Evolutionary conservation across 2,797 vertebrate genomes (phyloP).

Genomic region (Ispidina lecontei): DNA sequence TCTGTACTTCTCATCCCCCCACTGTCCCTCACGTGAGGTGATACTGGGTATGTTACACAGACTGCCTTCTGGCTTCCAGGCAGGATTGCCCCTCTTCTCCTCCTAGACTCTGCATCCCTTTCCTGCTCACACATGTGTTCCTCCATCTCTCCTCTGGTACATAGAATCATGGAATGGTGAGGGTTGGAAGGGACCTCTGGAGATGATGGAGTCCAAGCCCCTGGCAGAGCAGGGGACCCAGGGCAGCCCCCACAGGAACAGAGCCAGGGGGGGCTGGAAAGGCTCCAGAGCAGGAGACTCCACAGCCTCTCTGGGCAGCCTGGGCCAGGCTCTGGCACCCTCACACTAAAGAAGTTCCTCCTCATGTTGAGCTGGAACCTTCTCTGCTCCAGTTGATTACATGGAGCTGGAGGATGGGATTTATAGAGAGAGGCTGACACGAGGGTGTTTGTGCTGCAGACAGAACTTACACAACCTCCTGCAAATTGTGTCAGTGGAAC

Average conservation of each 20-base stretch:
- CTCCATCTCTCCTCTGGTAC: background rate
- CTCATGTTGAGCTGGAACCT: too few species aligned
- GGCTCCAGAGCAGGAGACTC: too few species aligned
- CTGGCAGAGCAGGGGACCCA: too few species aligned
- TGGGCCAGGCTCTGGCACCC: too few species aligned
- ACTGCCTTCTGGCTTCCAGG: background rate
- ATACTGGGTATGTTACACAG: background rate
- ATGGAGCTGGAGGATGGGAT: background rate
- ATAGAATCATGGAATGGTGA: too few species aligned
- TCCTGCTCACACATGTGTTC: background rate
- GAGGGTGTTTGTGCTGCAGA: background rate
- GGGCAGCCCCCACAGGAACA: too few species aligned
- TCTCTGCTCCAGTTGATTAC: too few species aligned
- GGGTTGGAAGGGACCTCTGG: too few species aligned
- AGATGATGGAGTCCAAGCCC: too few species aligned
- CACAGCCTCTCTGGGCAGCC: too few species aligned
- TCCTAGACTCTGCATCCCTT: background rate
- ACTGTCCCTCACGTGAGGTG: background rate
- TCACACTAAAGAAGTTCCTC: too few species aligned
- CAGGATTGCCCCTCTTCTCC: background rate
- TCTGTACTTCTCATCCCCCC: background rate
- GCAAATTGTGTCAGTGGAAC: rapidly evolving
- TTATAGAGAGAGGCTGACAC: rapidly evolving
- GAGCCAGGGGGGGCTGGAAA: too few species aligned
- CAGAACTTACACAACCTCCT: background rate